Evolutionary conservation across 2,797 vertebrate genomes (phyloP).

Genomic region (Sternarchorhynchus goeldii): DNA sequence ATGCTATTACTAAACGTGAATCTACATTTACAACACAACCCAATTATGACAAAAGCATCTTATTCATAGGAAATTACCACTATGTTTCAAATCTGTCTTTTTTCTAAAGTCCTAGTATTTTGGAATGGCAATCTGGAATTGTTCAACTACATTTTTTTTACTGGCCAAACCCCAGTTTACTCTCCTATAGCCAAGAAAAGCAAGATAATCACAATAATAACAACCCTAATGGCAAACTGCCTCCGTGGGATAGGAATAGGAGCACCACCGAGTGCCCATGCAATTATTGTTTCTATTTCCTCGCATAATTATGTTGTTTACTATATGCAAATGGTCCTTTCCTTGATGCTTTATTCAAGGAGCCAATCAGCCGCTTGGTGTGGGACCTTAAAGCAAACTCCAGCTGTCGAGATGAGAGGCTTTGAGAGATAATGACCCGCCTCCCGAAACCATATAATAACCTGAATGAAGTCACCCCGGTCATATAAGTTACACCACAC

Average conservation of each 20-base stretch:
- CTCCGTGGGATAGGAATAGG: constrained; percentile 27
- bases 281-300: constrained; percentile 27
- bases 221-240: constrained; percentile 24
- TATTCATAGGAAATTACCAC: not conserved
- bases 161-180: constrained; percentile 6
- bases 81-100: not conserved
- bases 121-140: constrained; percentile 7
- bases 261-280: constrained; percentile 11
- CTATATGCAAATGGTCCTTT: constrained; percentile 30
- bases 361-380: constrained; percentile 17
- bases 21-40: not conserved
- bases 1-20: not conserved
- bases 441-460: not conserved
- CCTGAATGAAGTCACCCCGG: not conserved
- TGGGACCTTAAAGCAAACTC: constrained; percentile 4
- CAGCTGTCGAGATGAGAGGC: not conserved
- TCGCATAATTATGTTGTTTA: constrained; percentile 20
- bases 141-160: not conserved
- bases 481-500: not conserved
- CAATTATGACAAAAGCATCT: not conserved
- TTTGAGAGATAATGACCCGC: constrained; percentile 8
- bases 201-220: constrained; percentile 35
- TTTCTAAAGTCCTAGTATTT: not conserved
- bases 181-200: constrained; percentile 8
- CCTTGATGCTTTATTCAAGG: not conserved